Evolutionary conservation across 2,113 vertebrate genomes (phyloP), one percentile per base, ranked within the genome.

Genomic region (Benitochromis conjunctus): DNA sequence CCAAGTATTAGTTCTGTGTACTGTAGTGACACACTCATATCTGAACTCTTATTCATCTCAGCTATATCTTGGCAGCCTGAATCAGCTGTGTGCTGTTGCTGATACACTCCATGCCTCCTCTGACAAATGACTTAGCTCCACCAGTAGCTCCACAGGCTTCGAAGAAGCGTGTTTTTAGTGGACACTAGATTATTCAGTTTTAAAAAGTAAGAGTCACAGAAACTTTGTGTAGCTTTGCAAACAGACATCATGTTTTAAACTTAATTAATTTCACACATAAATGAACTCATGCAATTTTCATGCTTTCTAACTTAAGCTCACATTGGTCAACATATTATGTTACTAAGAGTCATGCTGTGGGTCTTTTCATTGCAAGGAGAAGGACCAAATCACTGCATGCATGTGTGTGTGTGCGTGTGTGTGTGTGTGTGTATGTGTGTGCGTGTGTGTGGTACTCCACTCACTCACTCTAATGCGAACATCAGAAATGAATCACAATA

Each of bases 401-500:
- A 26, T 54, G 31, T 34, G 11, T 66, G 5, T 38, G 26, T 53
- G n/a, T 9, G 48, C 56, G 18, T 78, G 56, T 77, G 60, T 34
- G 34, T 34, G 34, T 1, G 26, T 16, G 56, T 38, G n/a, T 46
- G 64, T 19, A 5, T 46, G 21, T 26, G 13, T 69, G 7, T 86
- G 31, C 48, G 41, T 85, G 43, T 58, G 55, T 81, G 79, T 60
- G 56, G 83, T 36, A 58, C 76, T 93, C 87, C 71, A 88, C 29
- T 36, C 58, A 36, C 53, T 92, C 88, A 91, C 62, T 85, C 82
- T 90, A 92, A 93, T 82, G 62, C 55, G 51, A 84, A 82, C 82
- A 77, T 62, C 24, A 51, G 38, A 64, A 93, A 92, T 89, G 7
- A 85, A 85, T 89, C 79, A 89, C 82, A 78, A 82, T 79, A 77